Percentiles rank a stretch among this genome's conserved stretches.
These are phyloP conservation scores for Lasioglossum morio DNA, from an alignment of 2,888 invertebrate species.

Conservation along the genomic window DNA sequence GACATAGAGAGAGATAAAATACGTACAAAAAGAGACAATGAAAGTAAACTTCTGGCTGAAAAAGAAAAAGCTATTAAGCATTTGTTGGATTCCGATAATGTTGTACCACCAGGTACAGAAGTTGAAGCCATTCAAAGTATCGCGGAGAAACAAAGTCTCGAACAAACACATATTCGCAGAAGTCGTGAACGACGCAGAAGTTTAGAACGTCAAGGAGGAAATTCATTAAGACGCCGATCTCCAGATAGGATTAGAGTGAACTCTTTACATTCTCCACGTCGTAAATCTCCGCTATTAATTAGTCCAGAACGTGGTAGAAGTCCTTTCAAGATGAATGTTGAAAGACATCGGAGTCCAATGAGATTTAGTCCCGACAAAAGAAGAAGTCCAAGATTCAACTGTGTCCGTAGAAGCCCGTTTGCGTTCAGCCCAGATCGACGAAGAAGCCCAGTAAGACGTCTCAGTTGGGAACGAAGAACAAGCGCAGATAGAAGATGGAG, in stretches of 20 bases:
- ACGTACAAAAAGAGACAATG: constrained; percentile 78
- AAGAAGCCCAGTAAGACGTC: constrained; percentile 71
- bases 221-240: constrained; percentile 67
- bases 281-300: constrained; percentile 68
- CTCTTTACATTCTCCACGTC: constrained; percentile 53
- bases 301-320: constrained; percentile 75
- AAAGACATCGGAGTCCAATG: constrained; percentile 68
- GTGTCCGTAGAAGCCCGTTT: constrained; percentile 69
- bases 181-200: constrained; percentile 75
- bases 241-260: constrained; percentile 62
- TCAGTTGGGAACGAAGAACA: constrained; percentile 75
- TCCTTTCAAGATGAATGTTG: constrained; percentile 61
- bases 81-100: constrained; percentile 80
- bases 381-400: constrained; percentile 71
- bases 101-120: constrained; percentile 83
- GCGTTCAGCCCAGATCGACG: constrained; percentile 65
- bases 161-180: constrained; percentile 70
- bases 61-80: constrained; percentile 83
- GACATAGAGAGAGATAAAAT: constrained; percentile 83
- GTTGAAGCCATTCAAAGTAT: constrained; percentile 80
- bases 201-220: constrained; percentile 65
- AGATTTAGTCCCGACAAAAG: constrained; percentile 63
- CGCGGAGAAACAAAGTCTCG: constrained; percentile 75
- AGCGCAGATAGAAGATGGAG: constrained; percentile 79
- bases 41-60: constrained; percentile 82